These are phyloP conservation scores for Nipponia nippon DNA, from an alignment of 2,113 vertebrate species.

Conservation along the genomic window DNA sequence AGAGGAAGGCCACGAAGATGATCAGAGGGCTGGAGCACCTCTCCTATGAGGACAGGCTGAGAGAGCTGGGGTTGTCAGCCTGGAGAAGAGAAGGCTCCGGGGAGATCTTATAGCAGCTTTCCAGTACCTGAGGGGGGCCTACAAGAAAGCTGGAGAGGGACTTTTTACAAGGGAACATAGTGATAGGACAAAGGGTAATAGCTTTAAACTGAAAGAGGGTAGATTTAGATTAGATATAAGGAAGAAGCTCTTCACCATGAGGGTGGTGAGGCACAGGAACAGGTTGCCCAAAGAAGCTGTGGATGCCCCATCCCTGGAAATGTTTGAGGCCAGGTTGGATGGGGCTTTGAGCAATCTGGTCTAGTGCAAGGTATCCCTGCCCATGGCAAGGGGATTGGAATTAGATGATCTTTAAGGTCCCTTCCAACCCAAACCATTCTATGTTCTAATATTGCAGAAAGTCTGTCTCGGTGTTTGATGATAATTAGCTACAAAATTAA, in stretches of 20 bases:
- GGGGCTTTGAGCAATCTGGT: too few relatives aligned
- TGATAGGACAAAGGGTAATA: background rate
- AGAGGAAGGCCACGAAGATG: background rate
- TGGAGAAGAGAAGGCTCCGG: background rate
- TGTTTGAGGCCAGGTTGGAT: too few relatives aligned
- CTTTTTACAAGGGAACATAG: background rate
- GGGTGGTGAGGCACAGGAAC: too few relatives aligned
- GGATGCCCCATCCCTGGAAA: too few relatives aligned
- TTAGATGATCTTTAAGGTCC: too few relatives aligned
- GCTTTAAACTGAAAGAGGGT: background rate
- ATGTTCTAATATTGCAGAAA: constrained; percentile 60
- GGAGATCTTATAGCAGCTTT: too few relatives aligned
- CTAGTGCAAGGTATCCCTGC: too few relatives aligned
- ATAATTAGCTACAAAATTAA: constrained; percentile 71
- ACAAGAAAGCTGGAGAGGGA: too few relatives aligned
- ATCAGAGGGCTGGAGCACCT: background rate
- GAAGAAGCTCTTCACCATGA: too few relatives aligned
- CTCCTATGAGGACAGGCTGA: background rate
- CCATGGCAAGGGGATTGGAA: too few relatives aligned
- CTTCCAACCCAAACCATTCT: background rate
- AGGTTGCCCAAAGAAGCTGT: too few relatives aligned
- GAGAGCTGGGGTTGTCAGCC: background rate
- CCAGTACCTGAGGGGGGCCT: too few relatives aligned
- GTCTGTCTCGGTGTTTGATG: constrained; percentile 64
- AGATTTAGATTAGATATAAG: background rate